These are phyloP conservation scores for Drosophila atripex DNA, from an alignment of 2,888 invertebrate species.

Conservation along the genomic window DNA sequence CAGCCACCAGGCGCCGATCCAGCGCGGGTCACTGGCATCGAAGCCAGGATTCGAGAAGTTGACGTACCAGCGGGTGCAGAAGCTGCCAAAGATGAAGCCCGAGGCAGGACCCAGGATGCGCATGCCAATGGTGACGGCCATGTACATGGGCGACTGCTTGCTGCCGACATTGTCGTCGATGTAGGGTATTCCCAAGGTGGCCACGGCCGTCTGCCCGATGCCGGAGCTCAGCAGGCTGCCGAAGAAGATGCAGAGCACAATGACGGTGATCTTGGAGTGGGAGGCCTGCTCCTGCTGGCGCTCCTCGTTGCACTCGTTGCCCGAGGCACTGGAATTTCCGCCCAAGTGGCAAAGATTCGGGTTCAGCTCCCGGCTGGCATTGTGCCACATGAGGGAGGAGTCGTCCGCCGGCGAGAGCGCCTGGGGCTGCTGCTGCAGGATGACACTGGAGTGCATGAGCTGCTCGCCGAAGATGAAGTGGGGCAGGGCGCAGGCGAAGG, in stretches of 20 bases:
- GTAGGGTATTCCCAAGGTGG: constrained; percentile 96
- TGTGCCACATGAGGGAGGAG: constrained; percentile 47
- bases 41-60: constrained; percentile 91
- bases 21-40: constrained; percentile 91
- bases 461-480: constrained; percentile 93
- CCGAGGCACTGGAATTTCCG: constrained; percentile 58
- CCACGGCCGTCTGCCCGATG: constrained; percentile 96
- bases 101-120: constrained; percentile 95
- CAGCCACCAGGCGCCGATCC: constrained; percentile 99
- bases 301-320: constrained; percentile 86
- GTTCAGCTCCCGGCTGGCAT: constrained; percentile 45
- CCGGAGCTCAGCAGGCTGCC: constrained; percentile 94
- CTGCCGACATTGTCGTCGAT: constrained; percentile 97
- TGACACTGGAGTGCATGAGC: constrained; percentile 84
- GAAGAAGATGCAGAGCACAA: constrained; percentile 94
- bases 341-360: constrained; percentile 76
- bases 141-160: constrained; percentile 95
- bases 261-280: constrained; percentile 90
- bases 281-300: constrained; percentile 88
- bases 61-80: constrained; percentile 94
- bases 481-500: constrained; percentile 93
- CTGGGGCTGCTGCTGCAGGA: constrained; percentile 60
- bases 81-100: constrained; percentile 94
- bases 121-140: constrained; percentile 96
- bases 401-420: background rate